Evolutionary conservation across 2,888 invertebrate genomes (phyloP).

Genomic region (Junonia oenone): DNA sequence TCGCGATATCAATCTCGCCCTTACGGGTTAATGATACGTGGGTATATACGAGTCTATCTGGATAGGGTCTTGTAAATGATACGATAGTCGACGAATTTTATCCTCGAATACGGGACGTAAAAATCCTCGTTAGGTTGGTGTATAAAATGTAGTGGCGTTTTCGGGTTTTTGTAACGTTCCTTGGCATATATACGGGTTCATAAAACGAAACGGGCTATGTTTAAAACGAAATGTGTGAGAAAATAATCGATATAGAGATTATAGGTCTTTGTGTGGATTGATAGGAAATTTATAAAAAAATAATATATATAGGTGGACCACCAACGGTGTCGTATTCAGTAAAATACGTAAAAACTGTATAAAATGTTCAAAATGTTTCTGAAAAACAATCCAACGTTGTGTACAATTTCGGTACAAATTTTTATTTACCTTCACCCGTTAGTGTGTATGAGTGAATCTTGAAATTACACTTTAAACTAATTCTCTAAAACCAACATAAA

Average conservation of each 20-base stretch:
- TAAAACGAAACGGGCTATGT: no score
- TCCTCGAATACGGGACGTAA: not conserved
- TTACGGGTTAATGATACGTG: slow-evolving; percentile 37
- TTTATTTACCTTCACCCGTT: not conserved
- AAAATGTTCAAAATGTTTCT: not conserved
- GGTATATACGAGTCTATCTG: slow-evolving; percentile 32
- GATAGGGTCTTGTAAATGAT: slow-evolving; percentile 20
- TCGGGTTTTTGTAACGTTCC: not conserved
- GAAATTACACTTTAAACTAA: no score
- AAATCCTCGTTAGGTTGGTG: not conserved
- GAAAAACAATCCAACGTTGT: not conserved
- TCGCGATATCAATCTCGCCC: slow-evolving; percentile 51
- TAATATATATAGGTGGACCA: no score
- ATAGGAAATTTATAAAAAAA: no score
- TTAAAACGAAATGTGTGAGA: not conserved
- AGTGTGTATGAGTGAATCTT: not conserved
- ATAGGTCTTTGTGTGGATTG: no score
- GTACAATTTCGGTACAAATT: not conserved
- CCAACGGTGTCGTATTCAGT: no score
- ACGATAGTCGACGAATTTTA: not conserved
- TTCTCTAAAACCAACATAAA: no score
- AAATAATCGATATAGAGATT: no score
- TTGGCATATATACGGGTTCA: no score
- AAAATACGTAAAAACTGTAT: not conserved
- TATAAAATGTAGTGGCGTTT: not conserved